A percentile compares a stretch with the other conserved stretches of the same genome.
Evolutionary conservation across 1,140 invertebrate species (phyloP).

Genomic region (Piezodorus guildinii): DNA sequence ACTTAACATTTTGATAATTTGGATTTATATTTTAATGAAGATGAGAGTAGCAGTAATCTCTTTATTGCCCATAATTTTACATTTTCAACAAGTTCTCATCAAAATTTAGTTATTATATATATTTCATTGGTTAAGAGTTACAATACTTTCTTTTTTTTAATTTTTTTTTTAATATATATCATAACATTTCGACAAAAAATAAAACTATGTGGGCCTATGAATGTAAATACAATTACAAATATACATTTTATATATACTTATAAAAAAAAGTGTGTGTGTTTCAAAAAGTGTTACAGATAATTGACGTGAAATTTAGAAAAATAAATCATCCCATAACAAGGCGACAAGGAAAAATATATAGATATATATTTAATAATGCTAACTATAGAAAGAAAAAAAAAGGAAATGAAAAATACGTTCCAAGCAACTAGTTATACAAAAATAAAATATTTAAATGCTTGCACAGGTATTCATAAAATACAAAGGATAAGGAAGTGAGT

Average conservation of each 20-base stretch:
- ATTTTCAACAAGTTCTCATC: too few species aligned
- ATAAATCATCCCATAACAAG: constrained; percentile 5
- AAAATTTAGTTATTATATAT: too few species aligned
- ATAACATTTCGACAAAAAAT: not conserved
- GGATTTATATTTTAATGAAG: too few species aligned
- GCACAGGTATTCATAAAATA: constrained; percentile 1
- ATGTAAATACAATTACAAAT: not conserved
- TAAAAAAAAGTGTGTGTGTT: not conserved
- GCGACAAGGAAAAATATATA: constrained; percentile 1
- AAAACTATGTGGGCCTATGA: constrained; percentile 2
- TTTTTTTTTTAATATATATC: too few species aligned
- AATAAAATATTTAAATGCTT: constrained; percentile 13
- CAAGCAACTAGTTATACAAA: constrained; percentile 8
- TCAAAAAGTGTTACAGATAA: not conserved
- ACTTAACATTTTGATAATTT: too few species aligned
- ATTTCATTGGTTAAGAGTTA: too few species aligned
- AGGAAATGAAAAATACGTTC: not conserved
- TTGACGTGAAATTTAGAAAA: constrained; percentile 16
- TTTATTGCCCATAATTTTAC: constrained; percentile 2
- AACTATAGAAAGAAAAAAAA: constrained; percentile 4
- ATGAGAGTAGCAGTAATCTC: too few species aligned
- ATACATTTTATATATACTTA: not conserved
- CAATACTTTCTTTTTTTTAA: too few species aligned
- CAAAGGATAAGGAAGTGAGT: not conserved
- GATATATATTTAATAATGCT: not conserved